These are phyloP conservation scores for Hololepta plana DNA, from an alignment of 2,888 invertebrate genomes.

Conservation along the genomic window DNA sequence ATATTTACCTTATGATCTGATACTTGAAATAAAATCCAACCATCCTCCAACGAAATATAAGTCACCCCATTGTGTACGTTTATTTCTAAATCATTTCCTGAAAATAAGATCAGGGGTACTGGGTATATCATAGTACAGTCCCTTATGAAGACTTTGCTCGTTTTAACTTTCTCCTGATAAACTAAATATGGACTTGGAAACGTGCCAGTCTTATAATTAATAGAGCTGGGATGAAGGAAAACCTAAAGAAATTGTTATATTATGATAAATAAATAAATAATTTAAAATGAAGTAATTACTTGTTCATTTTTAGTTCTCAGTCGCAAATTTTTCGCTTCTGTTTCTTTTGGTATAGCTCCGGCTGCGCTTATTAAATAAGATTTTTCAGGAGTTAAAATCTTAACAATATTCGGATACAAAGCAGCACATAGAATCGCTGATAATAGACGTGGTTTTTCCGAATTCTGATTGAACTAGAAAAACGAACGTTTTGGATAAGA, in stretches of 20 bases:
- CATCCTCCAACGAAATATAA: slow-evolving; percentile 55
- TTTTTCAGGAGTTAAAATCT: slow-evolving; percentile 64
- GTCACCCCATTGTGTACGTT: slow-evolving; percentile 56
- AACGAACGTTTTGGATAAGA: slow-evolving; percentile 1
- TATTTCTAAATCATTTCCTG: slow-evolving; percentile 54
- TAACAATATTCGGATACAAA: slow-evolving; percentile 81
- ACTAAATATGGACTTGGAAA: slow-evolving; percentile 61
- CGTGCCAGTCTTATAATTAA: slow-evolving; percentile 44
- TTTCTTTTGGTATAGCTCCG: slow-evolving; percentile 56
- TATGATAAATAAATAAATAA: background rate
- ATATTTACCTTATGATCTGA: slow-evolving; percentile 48
- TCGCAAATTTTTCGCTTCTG: slow-evolving; percentile 49
- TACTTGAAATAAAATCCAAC: slow-evolving; percentile 68
- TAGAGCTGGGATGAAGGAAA: slow-evolving; percentile 56
- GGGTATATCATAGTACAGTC: slow-evolving; percentile 69
- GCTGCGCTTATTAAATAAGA: slow-evolving; percentile 52
- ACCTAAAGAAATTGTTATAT: slow-evolving; percentile 19
- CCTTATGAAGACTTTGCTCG: slow-evolving; percentile 57
- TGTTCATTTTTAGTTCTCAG: slow-evolving; percentile 60
- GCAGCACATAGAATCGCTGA: slow-evolving; percentile 81
- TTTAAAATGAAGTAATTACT: slow-evolving; percentile 24
- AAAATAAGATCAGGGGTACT: slow-evolving; percentile 51
- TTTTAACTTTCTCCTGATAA: slow-evolving; percentile 70
- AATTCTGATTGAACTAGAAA: slow-evolving; percentile 51
- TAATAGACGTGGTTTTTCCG: slow-evolving; percentile 53